phyloP scores from a whole-genome alignment of 2,888 invertebrate genomes.

The Oxytorus armatus region DNA sequence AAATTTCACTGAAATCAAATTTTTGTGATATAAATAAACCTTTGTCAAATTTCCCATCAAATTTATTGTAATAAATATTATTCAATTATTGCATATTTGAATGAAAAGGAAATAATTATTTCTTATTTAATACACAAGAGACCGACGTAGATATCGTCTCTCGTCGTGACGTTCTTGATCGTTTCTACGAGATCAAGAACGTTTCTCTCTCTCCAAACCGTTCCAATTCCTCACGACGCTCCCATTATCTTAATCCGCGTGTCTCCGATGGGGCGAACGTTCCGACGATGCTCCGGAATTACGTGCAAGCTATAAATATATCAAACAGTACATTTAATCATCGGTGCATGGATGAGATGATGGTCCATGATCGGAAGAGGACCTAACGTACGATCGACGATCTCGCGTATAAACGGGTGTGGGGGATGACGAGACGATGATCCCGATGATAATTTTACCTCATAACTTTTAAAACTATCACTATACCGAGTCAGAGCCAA shows the following conservation, averaged over 20 bases:
- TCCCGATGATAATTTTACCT: conserved; percentile 42
- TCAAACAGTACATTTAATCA: neutral
- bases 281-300: conserved; percentile 44
- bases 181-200: too few species aligned
- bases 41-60: too few species aligned
- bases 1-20: too few species aligned
- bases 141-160: too few species aligned
- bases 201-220: conserved; percentile 55
- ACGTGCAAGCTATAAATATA: conserved; percentile 20
- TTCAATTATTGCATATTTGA: too few species aligned
- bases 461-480: conserved; percentile 21
- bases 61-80: too few species aligned
- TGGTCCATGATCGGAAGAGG: conserved; percentile 52
- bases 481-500: conserved; percentile 18
- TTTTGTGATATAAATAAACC: too few species aligned
- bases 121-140: too few species aligned
- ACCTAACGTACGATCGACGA: conserved; percentile 55
- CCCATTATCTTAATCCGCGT: conserved; percentile 68
- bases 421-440: conserved; percentile 47
- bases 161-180: too few species aligned
- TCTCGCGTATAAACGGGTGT: neutral
- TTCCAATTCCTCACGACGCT: conserved; percentile 65
- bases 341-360: conserved; percentile 18
- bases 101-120: too few species aligned
- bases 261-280: conserved; percentile 46